These are phyloP conservation scores for Sinotaia quadrata DNA, from an alignment of 2,888 invertebrate species.

Conservation along the genomic window DNA sequence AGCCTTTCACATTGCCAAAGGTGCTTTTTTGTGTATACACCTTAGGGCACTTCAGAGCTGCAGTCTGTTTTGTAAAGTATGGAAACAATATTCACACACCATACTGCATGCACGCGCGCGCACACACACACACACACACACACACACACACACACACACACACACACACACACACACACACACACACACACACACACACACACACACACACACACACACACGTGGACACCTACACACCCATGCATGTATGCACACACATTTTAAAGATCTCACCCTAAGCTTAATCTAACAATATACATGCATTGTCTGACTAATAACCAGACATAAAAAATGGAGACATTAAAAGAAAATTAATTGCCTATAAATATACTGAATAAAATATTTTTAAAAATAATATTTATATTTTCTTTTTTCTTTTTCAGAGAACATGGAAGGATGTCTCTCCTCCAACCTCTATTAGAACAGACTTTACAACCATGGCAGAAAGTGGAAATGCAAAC, in stretches of 20 bases:
- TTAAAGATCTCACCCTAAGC: neutral
- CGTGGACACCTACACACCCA: neutral
- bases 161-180: neutral
- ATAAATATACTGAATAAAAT: too few species aligned
- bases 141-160: neutral
- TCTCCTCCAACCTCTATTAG: slow-evolving; percentile 33
- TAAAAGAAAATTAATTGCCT: too few species aligned
- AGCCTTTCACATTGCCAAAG: too few species aligned
- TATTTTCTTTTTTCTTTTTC: slow-evolving; percentile 24
- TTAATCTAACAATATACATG: too few species aligned
- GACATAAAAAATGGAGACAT: too few species aligned
- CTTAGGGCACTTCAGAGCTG: too few species aligned
- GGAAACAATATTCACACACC: too few species aligned
- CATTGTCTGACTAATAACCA: too few species aligned
- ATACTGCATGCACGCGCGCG: too few species aligned
- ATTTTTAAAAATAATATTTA: neutral
- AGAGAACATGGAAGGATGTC: slow-evolving; percentile 53
- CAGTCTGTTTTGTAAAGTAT: too few species aligned
- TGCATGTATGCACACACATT: neutral
- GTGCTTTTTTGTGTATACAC: too few species aligned
- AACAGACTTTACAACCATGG: slow-evolving; percentile 10
- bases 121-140: neutral
- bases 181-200: neutral
- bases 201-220: neutral
- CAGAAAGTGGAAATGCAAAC: slow-evolving; percentile 25